Evolutionary conservation across 2,797 vertebrate species (phyloP).

Genomic region (Pseudotriccus pelzelni): DNA sequence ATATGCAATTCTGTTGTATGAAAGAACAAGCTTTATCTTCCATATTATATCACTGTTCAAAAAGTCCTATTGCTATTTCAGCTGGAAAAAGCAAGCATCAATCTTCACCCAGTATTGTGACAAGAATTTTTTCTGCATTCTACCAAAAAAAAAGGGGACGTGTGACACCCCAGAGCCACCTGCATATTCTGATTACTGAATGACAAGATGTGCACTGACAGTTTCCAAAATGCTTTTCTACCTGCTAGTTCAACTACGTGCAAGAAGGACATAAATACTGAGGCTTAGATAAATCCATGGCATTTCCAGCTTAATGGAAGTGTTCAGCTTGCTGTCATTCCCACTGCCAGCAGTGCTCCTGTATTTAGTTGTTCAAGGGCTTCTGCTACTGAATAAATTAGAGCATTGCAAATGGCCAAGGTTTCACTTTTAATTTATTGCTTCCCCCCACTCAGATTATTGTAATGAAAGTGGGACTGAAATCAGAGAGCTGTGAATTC

Average conservation of each 20-base stretch:
- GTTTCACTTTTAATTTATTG: background rate
- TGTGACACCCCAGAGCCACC: background rate
- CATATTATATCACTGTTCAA: background rate
- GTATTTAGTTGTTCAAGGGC: background rate
- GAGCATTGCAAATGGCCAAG: background rate
- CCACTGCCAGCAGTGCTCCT: background rate
- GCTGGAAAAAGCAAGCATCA: background rate
- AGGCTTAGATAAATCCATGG: background rate
- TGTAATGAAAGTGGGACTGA: background rate
- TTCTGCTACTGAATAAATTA: background rate
- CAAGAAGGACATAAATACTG: background rate
- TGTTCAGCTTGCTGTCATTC: background rate
- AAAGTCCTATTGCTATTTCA: background rate
- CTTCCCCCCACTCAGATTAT: accelerated
- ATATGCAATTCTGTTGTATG: background rate
- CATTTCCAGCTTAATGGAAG: background rate
- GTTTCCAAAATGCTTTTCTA: background rate
- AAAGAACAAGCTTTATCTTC: background rate
- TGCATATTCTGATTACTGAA: background rate
- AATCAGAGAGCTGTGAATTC: background rate
- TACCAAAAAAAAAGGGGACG: accelerated
- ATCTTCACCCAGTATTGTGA: background rate
- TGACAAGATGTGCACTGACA: background rate
- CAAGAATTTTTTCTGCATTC: background rate
- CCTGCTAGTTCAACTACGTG: background rate